These are phyloP conservation scores for Nowickia ferox DNA, from an alignment of 2,888 invertebrate species.

Conservation along the genomic window DNA sequence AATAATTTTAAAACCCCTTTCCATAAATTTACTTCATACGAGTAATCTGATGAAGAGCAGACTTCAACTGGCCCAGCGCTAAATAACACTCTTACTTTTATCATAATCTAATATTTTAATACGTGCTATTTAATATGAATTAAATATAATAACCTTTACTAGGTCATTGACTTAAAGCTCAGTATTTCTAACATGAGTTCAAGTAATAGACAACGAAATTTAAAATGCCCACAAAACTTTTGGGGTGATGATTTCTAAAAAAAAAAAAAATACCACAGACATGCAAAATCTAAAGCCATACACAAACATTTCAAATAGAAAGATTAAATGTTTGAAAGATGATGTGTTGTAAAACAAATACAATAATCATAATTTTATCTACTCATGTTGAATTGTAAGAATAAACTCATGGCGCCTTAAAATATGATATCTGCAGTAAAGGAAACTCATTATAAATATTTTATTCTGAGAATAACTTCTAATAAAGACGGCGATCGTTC, in stretches of 20 bases:
- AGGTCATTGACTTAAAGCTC: neutral
- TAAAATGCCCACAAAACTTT: neutral
- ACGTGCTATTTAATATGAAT: neutral
- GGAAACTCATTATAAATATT: conserved; percentile 11
- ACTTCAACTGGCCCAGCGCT: too few species aligned
- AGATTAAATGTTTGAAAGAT: conserved; percentile 3
- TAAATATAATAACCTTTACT: neutral
- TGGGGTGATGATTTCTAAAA: neutral
- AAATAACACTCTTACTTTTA: too few species aligned
- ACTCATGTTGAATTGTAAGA: conserved; percentile 6
- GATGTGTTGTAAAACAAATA: too few species aligned
- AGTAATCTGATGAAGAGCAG: too few species aligned
- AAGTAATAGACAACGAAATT: neutral
- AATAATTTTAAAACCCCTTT: too few species aligned
- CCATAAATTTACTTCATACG: too few species aligned
- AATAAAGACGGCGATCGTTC: neutral
- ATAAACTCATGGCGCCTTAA: conserved; percentile 45
- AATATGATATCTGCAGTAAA: conserved; percentile 40
- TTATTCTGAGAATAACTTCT: conserved; percentile 7
- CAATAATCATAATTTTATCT: conserved; percentile 7
- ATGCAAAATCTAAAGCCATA: neutral
- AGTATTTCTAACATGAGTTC: too few species aligned
- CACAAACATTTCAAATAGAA: neutral
- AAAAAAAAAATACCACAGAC: conserved; percentile 11
- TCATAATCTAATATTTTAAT: too few species aligned